Evolutionary conservation across 2,113 vertebrate genomes (phyloP).

Genomic region (Caracal caracal): DNA sequence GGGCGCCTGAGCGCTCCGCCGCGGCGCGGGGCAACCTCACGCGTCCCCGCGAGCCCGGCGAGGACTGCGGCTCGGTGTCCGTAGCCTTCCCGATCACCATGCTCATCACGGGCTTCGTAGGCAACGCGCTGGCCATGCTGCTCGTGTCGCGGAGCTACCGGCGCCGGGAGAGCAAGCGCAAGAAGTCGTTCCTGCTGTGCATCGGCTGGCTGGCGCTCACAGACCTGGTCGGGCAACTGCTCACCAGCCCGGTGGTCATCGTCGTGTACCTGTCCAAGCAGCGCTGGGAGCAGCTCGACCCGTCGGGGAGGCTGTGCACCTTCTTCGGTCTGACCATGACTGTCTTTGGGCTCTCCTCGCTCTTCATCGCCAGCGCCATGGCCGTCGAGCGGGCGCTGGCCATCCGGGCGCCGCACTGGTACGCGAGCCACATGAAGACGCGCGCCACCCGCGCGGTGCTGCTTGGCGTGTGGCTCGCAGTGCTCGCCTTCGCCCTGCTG

Average conservation of each 20-base stretch:
- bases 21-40: slow-evolving; percentile 76
- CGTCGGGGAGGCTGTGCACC: slow-evolving; percentile 89
- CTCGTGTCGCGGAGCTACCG: slow-evolving; percentile 92
- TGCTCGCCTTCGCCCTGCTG: slow-evolving; percentile 91
- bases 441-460: slow-evolving; percentile 88
- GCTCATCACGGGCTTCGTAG: slow-evolving; percentile 95
- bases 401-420: slow-evolving; percentile 95
- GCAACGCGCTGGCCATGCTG: slow-evolving; percentile 94
- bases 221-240: slow-evolving; percentile 94
- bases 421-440: slow-evolving; percentile 93
- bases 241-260: slow-evolving; percentile 97
- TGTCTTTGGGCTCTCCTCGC: slow-evolving; percentile 94
- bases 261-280: slow-evolving; percentile 90
- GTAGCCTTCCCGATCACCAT: slow-evolving; percentile 94
- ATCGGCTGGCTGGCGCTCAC: slow-evolving; percentile 95
- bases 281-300: slow-evolving; percentile 90
- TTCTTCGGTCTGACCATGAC: slow-evolving; percentile 98
- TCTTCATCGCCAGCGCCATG: slow-evolving; percentile 96
- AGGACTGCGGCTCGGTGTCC: slow-evolving; percentile 88
- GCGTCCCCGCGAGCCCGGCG: slow-evolving; percentile 57
- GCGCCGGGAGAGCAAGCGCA: slow-evolving; percentile 90
- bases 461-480: slow-evolving; percentile 88
- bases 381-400: slow-evolving; percentile 94
- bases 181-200: slow-evolving; percentile 95
- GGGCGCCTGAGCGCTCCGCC: slow-evolving; percentile 60